Evolutionary conservation across 1,140 invertebrate species (phyloP).

Genomic region (Bombyx mori): DNA sequence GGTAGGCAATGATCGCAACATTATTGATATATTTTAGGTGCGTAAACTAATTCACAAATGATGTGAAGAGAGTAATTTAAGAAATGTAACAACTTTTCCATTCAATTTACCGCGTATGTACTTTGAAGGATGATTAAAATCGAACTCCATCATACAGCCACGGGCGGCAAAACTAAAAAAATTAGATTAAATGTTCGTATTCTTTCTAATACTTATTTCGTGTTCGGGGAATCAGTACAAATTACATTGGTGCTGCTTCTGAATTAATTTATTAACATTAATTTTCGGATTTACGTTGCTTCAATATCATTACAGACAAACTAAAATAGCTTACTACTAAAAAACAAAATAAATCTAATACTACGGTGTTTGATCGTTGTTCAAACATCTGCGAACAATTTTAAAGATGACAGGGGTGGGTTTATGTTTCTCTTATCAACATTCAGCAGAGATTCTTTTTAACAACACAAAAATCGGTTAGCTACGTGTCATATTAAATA

Average conservation of each 20-base stretch:
- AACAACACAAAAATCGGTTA: neutral
- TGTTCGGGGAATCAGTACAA: too few relatives aligned
- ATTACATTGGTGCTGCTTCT: too few relatives aligned
- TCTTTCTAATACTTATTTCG: constrained; percentile 20
- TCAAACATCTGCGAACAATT: neutral
- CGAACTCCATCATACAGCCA: constrained; percentile 37
- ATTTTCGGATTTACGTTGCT: too few relatives aligned
- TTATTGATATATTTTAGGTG: too few relatives aligned
- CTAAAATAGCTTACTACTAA: too few relatives aligned
- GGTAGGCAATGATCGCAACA: too few relatives aligned
- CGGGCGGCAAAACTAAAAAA: constrained; percentile 60
- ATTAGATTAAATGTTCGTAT: constrained; percentile 2
- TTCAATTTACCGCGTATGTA: neutral
- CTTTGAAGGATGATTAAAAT: too few relatives aligned
- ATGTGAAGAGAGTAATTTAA: neutral
- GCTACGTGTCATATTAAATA: too few relatives aligned
- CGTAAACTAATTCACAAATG: neutral
- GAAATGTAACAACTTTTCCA: constrained; percentile 10
- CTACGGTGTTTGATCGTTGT: too few relatives aligned
- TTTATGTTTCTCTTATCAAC: constrained; percentile 39
- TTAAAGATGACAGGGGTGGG: constrained; percentile 44
- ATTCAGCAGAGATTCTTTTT: constrained; percentile 52
- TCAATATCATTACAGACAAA: too few relatives aligned
- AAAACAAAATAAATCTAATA: too few relatives aligned
- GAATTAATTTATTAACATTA: too few relatives aligned